Evolutionary conservation across 2,888 invertebrate species (phyloP).

Genomic region (Xestia rhomboidea): DNA sequence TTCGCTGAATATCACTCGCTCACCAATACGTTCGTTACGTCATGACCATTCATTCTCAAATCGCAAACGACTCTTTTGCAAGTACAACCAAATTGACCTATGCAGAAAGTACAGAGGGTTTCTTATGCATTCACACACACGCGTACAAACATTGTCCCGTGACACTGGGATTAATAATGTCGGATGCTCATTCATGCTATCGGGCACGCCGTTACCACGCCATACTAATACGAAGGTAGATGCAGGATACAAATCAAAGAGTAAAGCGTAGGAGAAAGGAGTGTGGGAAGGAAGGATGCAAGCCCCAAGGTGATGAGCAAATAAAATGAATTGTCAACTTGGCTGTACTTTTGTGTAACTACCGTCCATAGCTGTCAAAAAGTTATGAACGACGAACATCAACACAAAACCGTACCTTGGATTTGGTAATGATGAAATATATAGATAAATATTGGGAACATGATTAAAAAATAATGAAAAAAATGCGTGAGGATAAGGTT

Average conservation of each 20-base stretch:
- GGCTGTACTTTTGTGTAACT: constrained; percentile 85
- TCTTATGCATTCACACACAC: constrained; percentile 58
- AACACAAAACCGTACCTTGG: constrained; percentile 68
- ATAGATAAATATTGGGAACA: constrained; percentile 16
- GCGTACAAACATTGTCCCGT: constrained; percentile 46
- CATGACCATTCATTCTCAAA: constrained; percentile 77
- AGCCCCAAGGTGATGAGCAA: constrained; percentile 84
- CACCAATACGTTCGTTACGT: constrained; percentile 78
- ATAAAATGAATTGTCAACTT: constrained; percentile 82
- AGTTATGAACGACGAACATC: constrained; percentile 49
- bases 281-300: constrained; percentile 76
- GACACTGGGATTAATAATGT: constrained; percentile 21
- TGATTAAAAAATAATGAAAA: constrained; percentile 24
- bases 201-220: constrained; percentile 69
- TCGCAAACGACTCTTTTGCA: constrained; percentile 83
- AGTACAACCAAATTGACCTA: constrained; percentile 88
- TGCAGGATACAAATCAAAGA: constrained; percentile 80
- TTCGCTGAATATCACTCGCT: constrained; percentile 90
- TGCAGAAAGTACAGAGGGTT: constrained; percentile 60
- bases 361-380: constrained; percentile 48
- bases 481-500: constrained; percentile 34
- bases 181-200: constrained; percentile 59
- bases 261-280: constrained; percentile 72
- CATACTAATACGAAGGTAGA: constrained; percentile 75
- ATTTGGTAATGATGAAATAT: constrained; percentile 35